Evolutionary conservation across 1,140 invertebrate species (phyloP).

Genomic region (Aphis craccivora): DNA sequence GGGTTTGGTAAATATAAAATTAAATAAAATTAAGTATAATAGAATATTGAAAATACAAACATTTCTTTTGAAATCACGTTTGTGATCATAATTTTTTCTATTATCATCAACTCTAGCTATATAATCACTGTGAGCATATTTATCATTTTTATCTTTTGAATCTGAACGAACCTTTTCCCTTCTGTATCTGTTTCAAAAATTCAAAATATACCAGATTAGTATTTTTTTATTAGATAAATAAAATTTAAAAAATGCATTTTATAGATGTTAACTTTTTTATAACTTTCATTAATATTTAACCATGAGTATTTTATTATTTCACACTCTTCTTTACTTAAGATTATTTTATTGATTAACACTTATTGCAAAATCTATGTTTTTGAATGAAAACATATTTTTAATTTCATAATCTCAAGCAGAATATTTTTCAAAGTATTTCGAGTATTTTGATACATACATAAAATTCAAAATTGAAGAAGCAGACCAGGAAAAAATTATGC

Average conservation of each 20-base stretch:
- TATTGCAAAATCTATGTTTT: too few relatives aligned
- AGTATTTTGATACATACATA: too few relatives aligned
- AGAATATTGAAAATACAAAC: slow-evolving; percentile 5
- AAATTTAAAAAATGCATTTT: too few relatives aligned
- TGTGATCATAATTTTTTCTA: slow-evolving; percentile 46
- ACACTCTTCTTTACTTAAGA: too few relatives aligned
- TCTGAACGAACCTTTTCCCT: slow-evolving; percentile 45
- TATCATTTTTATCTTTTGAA: slow-evolving; percentile 49
- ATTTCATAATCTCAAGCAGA: too few relatives aligned
- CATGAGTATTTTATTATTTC: too few relatives aligned
- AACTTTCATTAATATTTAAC: background rate
- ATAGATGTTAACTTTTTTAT: too few relatives aligned
- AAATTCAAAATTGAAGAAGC: too few relatives aligned
- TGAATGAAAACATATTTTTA: too few relatives aligned
- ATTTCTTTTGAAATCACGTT: slow-evolving; percentile 46
- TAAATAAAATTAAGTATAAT: background rate
- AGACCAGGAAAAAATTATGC: too few relatives aligned
- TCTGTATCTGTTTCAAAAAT: slow-evolving; percentile 27
- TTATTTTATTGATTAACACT: too few relatives aligned
- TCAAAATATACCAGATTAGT: background rate
- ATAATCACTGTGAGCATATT: slow-evolving; percentile 39
- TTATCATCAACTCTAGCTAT: slow-evolving; percentile 39
- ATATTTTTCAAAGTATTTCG: too few relatives aligned
- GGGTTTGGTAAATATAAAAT: background rate
- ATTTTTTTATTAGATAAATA: background rate